A percentile compares a stretch with the other conserved stretches of the same genome.
Evolutionary conservation across 2,888 invertebrate genomes (phyloP).

Genomic region (Antheraea assamensis): DNA sequence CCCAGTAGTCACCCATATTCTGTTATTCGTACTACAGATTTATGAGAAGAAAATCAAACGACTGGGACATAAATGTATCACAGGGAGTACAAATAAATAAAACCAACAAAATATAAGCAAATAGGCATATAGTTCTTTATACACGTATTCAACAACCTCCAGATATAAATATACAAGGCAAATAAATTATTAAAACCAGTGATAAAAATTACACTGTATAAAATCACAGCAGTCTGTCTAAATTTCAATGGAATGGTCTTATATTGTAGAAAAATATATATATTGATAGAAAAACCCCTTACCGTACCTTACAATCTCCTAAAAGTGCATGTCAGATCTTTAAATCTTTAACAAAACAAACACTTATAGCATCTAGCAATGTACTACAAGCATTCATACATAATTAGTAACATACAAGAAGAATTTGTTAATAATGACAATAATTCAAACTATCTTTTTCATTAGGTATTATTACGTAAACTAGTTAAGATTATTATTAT

Average conservation of each 20-base stretch:
- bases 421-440: background rate
- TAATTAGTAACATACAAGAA: background rate
- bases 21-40: too few species aligned
- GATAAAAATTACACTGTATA: background rate
- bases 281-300: background rate
- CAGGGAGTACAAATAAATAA: background rate
- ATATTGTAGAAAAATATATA: background rate
- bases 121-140: conserved; percentile 4
- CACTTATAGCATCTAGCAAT: conserved; percentile 1
- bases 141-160: background rate
- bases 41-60: too few species aligned
- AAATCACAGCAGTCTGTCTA: background rate
- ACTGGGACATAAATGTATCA: background rate
- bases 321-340: background rate
- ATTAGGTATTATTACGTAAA: background rate
- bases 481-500: background rate
- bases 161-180: background rate
- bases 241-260: background rate
- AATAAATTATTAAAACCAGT: background rate
- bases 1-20: too few species aligned
- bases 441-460: background rate
- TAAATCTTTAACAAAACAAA: background rate
- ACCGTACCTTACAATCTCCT: background rate
- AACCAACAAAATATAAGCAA: background rate
- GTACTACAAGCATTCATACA: background rate